These are phyloP conservation scores for Ophiodon elongatus DNA, from an alignment of 2,113 vertebrate genomes.

Conservation along the genomic window DNA sequence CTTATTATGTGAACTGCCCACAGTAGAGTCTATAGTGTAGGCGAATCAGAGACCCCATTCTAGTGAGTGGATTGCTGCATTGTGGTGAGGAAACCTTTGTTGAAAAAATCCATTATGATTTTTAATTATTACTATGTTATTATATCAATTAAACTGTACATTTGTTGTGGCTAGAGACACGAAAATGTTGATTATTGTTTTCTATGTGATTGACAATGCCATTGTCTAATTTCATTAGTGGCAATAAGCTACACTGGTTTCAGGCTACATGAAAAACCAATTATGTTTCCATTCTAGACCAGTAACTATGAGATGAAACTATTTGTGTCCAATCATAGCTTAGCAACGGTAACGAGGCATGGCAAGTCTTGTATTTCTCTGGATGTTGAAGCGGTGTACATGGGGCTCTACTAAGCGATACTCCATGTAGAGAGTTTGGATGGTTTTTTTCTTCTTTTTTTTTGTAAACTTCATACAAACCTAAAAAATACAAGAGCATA, in stretches of 20 bases:
- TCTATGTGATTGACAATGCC: not conserved
- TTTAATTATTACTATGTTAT: not conserved
- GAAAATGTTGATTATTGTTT: not conserved
- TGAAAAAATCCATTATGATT: not conserved
- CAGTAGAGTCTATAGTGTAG: constrained; percentile 21
- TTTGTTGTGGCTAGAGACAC: not conserved
- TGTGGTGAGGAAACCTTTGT: not conserved
- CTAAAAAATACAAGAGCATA: not conserved
- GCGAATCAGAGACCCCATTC: not conserved
- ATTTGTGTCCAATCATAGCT: not conserved
- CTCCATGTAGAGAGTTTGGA: no score
- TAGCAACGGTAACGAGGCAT: not conserved
- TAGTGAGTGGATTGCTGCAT: not conserved
- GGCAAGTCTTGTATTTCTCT: not conserved
- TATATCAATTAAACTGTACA: not conserved
- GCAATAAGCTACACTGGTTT: not conserved
- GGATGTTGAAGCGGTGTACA: not conserved
- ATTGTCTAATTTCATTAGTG: not conserved
- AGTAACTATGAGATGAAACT: not conserved
- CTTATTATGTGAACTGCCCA: constrained; percentile 56
- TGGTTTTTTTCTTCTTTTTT: not conserved
- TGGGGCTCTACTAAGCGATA: not conserved
- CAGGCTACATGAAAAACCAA: not conserved
- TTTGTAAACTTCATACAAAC: not conserved
- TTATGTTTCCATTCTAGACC: not conserved